Percentiles rank a stretch among this genome's conserved stretches.
Evolutionary conservation across 2,797 vertebrate species (phyloP).

Genomic region (Mus spretus): DNA sequence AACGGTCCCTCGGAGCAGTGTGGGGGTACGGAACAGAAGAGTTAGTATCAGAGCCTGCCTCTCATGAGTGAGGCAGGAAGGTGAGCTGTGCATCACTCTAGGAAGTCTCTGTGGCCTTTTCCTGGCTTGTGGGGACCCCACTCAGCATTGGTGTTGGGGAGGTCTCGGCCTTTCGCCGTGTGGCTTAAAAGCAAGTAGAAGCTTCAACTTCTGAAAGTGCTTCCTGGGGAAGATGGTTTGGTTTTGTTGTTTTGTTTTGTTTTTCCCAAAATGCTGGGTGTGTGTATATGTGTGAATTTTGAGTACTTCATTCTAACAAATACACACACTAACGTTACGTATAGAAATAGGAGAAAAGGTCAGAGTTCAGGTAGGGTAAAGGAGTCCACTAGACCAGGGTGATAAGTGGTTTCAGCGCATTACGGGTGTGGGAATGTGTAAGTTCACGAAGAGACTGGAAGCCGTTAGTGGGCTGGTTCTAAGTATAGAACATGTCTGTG

Average conservation of each 20-base stretch:
- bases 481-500: background rate
- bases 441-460: slow-evolving; percentile 34
- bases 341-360: slow-evolving; percentile 74
- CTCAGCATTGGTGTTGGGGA: slow-evolving; percentile 75
- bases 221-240: slow-evolving; percentile 82
- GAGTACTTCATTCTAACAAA: slow-evolving; percentile 74
- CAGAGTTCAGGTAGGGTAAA: slow-evolving; percentile 69
- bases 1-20: slow-evolving; percentile 84
- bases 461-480: slow-evolving; percentile 15
- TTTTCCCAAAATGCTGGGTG: slow-evolving; percentile 73
- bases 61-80: slow-evolving; percentile 61
- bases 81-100: slow-evolving; percentile 81
- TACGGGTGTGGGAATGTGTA: slow-evolving; percentile 59
- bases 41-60: slow-evolving; percentile 85
- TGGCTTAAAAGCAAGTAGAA: slow-evolving; percentile 83
- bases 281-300: slow-evolving; percentile 40
- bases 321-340: slow-evolving; percentile 52
- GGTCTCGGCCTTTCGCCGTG: slow-evolving; percentile 75
- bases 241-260: slow-evolving; percentile 60
- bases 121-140: slow-evolving; percentile 80
- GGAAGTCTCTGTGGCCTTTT: slow-evolving; percentile 83
- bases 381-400: slow-evolving; percentile 76
- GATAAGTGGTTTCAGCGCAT: slow-evolving; percentile 77
- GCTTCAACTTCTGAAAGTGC: slow-evolving; percentile 86
- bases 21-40: slow-evolving; percentile 89